Conservation (phyloP, 2,113 vertebrate genomes). For the Pituophis catenifer region DNA sequence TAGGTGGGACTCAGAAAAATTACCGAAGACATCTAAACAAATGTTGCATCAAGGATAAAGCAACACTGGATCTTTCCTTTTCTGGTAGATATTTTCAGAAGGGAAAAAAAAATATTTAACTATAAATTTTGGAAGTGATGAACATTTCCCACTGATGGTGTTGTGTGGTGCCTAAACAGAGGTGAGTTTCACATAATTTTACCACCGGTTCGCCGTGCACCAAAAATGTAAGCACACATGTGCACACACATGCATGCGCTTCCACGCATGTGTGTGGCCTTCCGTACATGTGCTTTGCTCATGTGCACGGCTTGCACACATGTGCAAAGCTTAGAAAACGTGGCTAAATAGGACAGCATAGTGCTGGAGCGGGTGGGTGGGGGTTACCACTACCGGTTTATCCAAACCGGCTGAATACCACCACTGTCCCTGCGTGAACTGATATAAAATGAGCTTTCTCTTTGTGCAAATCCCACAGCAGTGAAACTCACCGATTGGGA, state of each 20-base stretch:
- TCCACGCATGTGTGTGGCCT: too few relatives aligned
- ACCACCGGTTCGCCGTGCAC: too few relatives aligned
- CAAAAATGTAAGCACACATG: too few relatives aligned
- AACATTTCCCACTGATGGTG: constrained; percentile 7
- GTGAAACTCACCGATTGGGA: background rate
- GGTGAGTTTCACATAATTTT: too few relatives aligned
- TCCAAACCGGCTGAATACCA: too few relatives aligned
- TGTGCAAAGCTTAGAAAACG: too few relatives aligned
- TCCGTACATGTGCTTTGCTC: too few relatives aligned
- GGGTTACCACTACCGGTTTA: too few relatives aligned
- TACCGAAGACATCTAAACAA: background rate
- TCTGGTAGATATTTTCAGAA: background rate
- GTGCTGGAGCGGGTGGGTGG: too few relatives aligned
- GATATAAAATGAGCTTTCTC: constrained; percentile 5
- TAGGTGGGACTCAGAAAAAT: background rate
- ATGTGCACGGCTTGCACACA: too few relatives aligned
- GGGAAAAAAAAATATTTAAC: background rate
- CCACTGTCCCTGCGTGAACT: background rate
- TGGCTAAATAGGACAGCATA: too few relatives aligned
- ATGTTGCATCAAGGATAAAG: background rate
- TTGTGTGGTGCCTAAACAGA: background rate
- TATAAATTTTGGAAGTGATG: background rate
- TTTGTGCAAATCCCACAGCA: background rate
- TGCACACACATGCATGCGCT: too few relatives aligned
- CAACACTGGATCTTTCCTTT: background rate